Percentiles rank a stretch among this genome's conserved stretches.
These are phyloP conservation scores for Schizopygopsis malacanthus DNA, from an alignment of 2,797 vertebrate species.

Conservation along the genomic window DNA sequence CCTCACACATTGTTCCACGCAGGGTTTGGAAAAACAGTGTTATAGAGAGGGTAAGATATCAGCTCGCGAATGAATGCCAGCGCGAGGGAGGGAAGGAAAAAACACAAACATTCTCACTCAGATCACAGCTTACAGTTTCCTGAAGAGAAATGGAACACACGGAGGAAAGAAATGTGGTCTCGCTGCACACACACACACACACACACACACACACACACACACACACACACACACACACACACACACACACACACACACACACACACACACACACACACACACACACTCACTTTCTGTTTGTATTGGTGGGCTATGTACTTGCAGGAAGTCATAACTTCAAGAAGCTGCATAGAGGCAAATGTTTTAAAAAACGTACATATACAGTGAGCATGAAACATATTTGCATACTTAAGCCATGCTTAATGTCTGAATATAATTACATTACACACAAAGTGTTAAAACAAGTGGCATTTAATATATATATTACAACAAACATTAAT, in stretches of 20 bases:
- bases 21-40: conserved; percentile 69
- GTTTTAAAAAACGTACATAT: background rate
- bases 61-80: conserved; percentile 51
- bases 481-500: background rate
- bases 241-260: conserved; percentile 25
- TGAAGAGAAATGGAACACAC: conserved; percentile 79
- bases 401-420: background rate
- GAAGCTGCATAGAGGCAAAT: background rate
- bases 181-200: conserved; percentile 39
- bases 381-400: background rate
- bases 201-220: conserved; percentile 1
- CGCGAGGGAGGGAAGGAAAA: conserved; percentile 50
- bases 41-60: conserved; percentile 52
- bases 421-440: background rate
- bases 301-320: conserved; percentile 27
- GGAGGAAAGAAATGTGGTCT: conserved; percentile 72
- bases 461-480: background rate
- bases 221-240: background rate
- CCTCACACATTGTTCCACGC: conserved; percentile 70
- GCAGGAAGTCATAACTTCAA: conserved; percentile 34
- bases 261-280: conserved; percentile 1
- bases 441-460: background rate
- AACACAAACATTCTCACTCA: conserved; percentile 32
- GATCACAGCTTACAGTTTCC: conserved; percentile 72
- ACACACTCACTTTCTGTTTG: conserved; percentile 33